Percentiles rank a stretch among this genome's conserved stretches.
These are phyloP conservation scores for Gymnarchus niloticus DNA, from an alignment of 2,113 vertebrate genomes.

Conservation along the genomic window DNA sequence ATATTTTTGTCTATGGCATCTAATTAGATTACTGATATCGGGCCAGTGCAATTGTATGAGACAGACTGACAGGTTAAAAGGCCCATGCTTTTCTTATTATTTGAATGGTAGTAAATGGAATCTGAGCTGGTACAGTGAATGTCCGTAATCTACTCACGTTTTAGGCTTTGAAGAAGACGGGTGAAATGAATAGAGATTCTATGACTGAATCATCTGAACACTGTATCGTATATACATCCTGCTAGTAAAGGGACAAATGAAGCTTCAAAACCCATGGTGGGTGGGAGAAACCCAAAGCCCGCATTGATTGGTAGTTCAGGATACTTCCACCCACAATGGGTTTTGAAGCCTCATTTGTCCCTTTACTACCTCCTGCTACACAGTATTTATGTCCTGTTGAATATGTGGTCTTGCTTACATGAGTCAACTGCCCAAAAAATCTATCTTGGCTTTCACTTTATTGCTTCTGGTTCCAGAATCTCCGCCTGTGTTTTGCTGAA, in stretches of 20 bases:
- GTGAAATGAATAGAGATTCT: not conserved
- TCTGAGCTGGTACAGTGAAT: not conserved
- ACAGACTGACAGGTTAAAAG: not conserved
- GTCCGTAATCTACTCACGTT: not conserved
- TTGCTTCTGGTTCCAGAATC: not conserved
- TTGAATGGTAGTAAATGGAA: constrained; percentile 14
- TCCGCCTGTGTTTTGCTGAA: not conserved
- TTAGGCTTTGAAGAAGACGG: not conserved
- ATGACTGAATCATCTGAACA: too few relatives aligned
- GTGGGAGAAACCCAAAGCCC: too few relatives aligned
- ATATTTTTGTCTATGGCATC: constrained; percentile 24
- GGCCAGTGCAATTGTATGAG: not conserved
- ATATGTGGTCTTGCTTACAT: constrained; percentile 21
- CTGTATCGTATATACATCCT: too few relatives aligned
- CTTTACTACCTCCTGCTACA: not conserved
- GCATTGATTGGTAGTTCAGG: too few relatives aligned
- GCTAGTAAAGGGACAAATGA: too few relatives aligned
- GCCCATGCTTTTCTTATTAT: not conserved
- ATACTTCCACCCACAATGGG: too few relatives aligned
- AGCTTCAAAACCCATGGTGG: too few relatives aligned
- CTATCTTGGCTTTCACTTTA: constrained; percentile 13
- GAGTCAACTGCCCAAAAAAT: constrained; percentile 28
- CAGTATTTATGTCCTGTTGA: not conserved
- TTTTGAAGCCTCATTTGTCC: too few relatives aligned
- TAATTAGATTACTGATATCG: constrained; percentile 24